phyloP scores from a whole-genome alignment of 64 coral and sea anemone species.

The Hydrozoanthus tunicans region DNA sequence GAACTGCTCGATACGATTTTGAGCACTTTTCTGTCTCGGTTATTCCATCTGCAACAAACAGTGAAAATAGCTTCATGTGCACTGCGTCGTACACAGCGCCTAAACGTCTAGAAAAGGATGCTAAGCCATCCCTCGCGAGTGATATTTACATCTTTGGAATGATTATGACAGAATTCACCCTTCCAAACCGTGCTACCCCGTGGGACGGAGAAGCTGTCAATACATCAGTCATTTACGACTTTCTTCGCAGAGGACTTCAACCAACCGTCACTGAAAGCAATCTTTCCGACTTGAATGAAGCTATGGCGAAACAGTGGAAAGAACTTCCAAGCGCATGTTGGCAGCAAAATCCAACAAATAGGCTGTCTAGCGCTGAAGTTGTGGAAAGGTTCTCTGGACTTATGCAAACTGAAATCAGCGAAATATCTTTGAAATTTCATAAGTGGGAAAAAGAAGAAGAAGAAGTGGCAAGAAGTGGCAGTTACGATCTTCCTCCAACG shows the following conservation, averaged over 20 bases:
- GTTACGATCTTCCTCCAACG: not conserved
- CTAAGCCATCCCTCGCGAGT: conserved; percentile 29
- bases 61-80: conserved; percentile 3
- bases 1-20: conserved; percentile 46
- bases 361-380: not conserved
- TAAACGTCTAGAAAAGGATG: conserved; percentile 41
- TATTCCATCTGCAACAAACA: conserved; percentile 37
- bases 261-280: conserved; percentile 21
- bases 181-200: conserved; percentile 46
- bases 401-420: not conserved
- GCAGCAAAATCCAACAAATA: conserved; percentile 20
- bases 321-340: conserved; percentile 10
- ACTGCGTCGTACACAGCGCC: conserved; percentile 53
- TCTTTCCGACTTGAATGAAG: not conserved
- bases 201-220: conserved; percentile 56
- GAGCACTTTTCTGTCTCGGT: conserved; percentile 46
- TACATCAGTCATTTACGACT: conserved; percentile 47
- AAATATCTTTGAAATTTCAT: not conserved
- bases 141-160: conserved; percentile 61
- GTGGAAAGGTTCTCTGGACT: not conserved
- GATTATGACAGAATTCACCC: conserved; percentile 51
- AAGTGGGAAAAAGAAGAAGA: not conserved
- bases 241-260: conserved; percentile 24
- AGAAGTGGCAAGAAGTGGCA: not conserved
- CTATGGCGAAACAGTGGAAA: not conserved